phyloP scores from a whole-genome alignment of 2,888 invertebrate species.

The Lordiphosa fenestrarum region DNA sequence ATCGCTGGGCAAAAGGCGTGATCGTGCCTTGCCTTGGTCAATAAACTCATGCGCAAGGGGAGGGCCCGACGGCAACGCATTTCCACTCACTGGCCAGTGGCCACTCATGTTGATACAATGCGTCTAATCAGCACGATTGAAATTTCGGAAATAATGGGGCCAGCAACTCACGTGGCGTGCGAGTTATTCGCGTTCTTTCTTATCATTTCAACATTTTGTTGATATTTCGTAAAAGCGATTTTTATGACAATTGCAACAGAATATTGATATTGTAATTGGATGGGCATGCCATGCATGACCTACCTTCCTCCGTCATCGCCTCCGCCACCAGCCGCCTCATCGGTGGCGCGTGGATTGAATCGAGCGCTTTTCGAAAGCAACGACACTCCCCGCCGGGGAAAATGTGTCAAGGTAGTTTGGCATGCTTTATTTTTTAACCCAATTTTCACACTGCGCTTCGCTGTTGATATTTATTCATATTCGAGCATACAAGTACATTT shows the following conservation, averaged over 20 bases:
- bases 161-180: constrained; percentile 38
- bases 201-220: constrained; percentile 20
- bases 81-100: background rate
- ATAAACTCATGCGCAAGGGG: constrained; percentile 1
- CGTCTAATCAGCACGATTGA: constrained; percentile 6
- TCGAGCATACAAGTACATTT: constrained; percentile 17
- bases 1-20: constrained; percentile 8
- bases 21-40: constrained; percentile 6
- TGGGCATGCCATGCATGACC: constrained; percentile 9
- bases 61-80: constrained; percentile 1
- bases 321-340: constrained; percentile 2
- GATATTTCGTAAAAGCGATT: constrained; percentile 32
- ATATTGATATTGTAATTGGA: constrained; percentile 21
- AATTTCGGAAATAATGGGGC: constrained; percentile 7
- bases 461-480: constrained; percentile 6
- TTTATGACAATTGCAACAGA: constrained; percentile 52
- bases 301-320: background rate
- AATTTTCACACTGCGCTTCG: constrained; percentile 44
- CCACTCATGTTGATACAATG: constrained; percentile 2
- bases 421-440: constrained; percentile 70
- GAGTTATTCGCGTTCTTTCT: constrained; percentile 47
- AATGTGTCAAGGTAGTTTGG: constrained; percentile 70
- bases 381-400: constrained; percentile 20
- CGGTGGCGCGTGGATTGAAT: background rate
- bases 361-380: constrained; percentile 2